Percentiles rank a stretch among this genome's conserved stretches.
These are phyloP conservation scores for Pimpla rufipes DNA, from an alignment of 2,888 invertebrate species.

Conservation along the genomic window DNA sequence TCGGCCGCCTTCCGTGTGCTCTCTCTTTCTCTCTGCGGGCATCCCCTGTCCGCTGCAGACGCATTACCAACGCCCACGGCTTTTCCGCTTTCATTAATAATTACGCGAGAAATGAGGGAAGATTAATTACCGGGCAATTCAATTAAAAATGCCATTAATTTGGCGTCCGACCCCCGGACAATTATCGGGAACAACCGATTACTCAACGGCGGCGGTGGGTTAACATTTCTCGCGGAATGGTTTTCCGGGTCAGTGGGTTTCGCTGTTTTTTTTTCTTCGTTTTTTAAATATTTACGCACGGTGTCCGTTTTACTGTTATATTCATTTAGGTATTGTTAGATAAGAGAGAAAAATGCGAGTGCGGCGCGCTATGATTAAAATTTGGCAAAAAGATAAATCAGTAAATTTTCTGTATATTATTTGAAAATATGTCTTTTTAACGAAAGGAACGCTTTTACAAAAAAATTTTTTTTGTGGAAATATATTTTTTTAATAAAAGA, in stretches of 20 bases:
- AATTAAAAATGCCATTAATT: conserved; percentile 12
- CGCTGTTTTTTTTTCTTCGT: not conserved
- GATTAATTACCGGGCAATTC: conserved; percentile 12
- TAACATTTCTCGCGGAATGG: not conserved
- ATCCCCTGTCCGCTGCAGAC: conserved; percentile 15
- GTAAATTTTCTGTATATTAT: too few species aligned
- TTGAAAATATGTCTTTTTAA: too few species aligned
- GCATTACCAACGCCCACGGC: not conserved
- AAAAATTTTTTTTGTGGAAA: too few species aligned
- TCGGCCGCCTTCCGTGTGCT: conserved; percentile 2
- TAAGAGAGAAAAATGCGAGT: too few species aligned
- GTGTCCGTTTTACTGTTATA: not conserved
- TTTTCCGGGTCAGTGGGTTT: not conserved
- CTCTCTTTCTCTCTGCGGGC: too few species aligned
- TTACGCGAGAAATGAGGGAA: conserved; percentile 21
- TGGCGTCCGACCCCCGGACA: not conserved
- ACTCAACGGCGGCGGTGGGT: not conserved
- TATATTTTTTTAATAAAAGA: too few species aligned
- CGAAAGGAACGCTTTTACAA: too few species aligned
- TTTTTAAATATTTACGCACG: not conserved
- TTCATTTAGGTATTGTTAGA: too few species aligned
- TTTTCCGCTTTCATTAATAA: conserved; percentile 10
- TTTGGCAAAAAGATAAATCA: too few species aligned
- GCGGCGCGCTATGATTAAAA: too few species aligned
- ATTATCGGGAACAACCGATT: not conserved